Conservation (phyloP, 2,888 invertebrate species). For the Polyommatus iphigenia region DNA sequence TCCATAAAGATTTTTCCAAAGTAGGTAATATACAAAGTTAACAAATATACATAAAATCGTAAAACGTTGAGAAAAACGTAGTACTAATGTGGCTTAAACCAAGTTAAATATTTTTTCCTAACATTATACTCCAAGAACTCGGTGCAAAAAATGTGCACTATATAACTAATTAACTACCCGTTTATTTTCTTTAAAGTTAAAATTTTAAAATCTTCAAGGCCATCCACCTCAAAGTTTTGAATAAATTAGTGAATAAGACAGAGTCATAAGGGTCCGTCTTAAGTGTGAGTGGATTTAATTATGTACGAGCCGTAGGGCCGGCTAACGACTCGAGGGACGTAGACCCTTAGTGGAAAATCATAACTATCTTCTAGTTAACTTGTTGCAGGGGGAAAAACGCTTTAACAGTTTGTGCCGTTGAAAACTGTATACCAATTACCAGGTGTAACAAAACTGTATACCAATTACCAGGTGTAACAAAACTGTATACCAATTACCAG, state of each 20-base stretch:
- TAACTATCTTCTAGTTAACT: background rate
- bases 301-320: constrained; percentile 8
- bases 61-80: background rate
- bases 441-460: too few relatives aligned
- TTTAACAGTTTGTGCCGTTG: background rate
- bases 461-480: too few relatives aligned
- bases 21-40: background rate
- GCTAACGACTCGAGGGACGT: constrained; percentile 3
- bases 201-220: background rate
- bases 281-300: constrained; percentile 14
- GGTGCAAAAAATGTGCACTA: background rate
- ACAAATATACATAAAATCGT: background rate
- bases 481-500: too few relatives aligned
- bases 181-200: background rate
- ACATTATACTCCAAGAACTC: background rate
- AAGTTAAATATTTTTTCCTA: background rate
- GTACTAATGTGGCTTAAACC: too few relatives aligned
- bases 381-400: background rate
- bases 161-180: background rate
- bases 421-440: too few relatives aligned
- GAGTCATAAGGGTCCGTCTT: constrained; percentile 1
- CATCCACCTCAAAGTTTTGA: background rate
- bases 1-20: background rate
- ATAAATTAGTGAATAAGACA: constrained; percentile 17
- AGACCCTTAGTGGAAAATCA: constrained; percentile 6